Conservation (phyloP, 2,797 vertebrate genomes). For the Anniella stebbinsi region DNA sequence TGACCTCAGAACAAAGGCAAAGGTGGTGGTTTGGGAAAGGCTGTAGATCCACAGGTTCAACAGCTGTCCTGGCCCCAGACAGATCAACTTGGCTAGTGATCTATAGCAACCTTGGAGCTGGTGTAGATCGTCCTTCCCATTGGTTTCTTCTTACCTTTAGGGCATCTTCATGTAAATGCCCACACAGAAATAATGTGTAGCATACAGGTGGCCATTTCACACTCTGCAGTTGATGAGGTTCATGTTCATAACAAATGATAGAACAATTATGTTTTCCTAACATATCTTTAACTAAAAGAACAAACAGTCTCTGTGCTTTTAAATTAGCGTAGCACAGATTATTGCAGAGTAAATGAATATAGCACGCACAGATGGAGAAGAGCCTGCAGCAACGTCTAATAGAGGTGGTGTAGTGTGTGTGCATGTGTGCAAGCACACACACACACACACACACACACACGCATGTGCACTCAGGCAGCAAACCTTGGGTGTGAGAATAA, state of each 20-base stretch:
- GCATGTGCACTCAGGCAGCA: not conserved
- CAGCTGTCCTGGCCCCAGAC: no score
- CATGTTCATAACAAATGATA: not conserved
- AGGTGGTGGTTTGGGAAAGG: no score
- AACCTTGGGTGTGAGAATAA: not conserved
- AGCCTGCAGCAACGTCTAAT: constrained; percentile 1
- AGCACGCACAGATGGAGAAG: not conserved
- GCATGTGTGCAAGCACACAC: not conserved
- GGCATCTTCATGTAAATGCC: not conserved
- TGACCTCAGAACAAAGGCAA: no score
- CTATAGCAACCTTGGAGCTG: no score
- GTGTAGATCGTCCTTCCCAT: no score
- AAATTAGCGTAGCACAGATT: not conserved
- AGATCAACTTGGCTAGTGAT: no score
- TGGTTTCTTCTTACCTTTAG: not conserved
- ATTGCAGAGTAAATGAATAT: not conserved
- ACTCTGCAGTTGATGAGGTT: not conserved
- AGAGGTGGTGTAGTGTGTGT: not conserved
- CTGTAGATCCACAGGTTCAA: no score
- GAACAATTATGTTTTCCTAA: not conserved
- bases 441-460: not conserved
- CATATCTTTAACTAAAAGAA: constrained; percentile 1
- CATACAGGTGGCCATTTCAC: not conserved
- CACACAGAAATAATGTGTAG: not conserved
- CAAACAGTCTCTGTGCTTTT: constrained; percentile 1